These are phyloP conservation scores for Spondyliosoma cantharus DNA, from an alignment of 2,797 vertebrate genomes.

Conservation along the genomic window DNA sequence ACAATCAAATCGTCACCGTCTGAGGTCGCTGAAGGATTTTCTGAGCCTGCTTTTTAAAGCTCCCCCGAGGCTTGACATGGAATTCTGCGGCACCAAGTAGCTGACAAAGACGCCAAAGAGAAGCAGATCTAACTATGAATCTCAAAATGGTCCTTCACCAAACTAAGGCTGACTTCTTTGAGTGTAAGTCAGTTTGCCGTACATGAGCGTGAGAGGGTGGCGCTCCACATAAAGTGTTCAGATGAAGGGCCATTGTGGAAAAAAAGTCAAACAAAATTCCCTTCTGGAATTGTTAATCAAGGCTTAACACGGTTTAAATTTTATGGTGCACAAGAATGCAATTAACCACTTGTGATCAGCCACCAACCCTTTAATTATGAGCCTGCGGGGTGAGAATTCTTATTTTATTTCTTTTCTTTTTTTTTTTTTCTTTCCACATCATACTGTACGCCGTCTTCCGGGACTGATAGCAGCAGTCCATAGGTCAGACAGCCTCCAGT, in stretches of 20 bases:
- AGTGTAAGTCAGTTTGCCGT: neutral
- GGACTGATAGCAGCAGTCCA: conserved; percentile 52
- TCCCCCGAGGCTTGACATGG: conserved; percentile 31
- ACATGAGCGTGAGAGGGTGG: neutral
- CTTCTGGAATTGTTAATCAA: conserved; percentile 42
- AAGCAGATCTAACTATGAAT: conserved; percentile 14
- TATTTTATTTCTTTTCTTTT: conserved; percentile 11
- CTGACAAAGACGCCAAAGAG: conserved; percentile 11
- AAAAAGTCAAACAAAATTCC: conserved; percentile 10
- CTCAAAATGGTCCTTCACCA: conserved; percentile 29
- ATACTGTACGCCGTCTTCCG: conserved; percentile 14
- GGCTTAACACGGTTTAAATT: conserved; percentile 40
- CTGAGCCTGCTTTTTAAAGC: conserved; percentile 28
- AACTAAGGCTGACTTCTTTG: neutral
- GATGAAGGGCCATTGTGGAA: conserved; percentile 16
- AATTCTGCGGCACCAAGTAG: conserved; percentile 9
- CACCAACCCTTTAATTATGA: conserved; percentile 40
- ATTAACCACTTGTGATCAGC: conserved; percentile 43
- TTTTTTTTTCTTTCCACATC: neutral
- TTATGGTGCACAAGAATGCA: conserved; percentile 34
- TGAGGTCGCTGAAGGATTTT: conserved; percentile 49
- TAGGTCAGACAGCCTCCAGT: conserved; percentile 56
- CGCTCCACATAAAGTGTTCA: neutral
- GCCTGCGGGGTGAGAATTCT: conserved; percentile 15
- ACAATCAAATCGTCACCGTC: conserved; percentile 48